phyloP scores from a whole-genome alignment of 2,113 vertebrate genomes.

The Baryphthengus martii region DNA sequence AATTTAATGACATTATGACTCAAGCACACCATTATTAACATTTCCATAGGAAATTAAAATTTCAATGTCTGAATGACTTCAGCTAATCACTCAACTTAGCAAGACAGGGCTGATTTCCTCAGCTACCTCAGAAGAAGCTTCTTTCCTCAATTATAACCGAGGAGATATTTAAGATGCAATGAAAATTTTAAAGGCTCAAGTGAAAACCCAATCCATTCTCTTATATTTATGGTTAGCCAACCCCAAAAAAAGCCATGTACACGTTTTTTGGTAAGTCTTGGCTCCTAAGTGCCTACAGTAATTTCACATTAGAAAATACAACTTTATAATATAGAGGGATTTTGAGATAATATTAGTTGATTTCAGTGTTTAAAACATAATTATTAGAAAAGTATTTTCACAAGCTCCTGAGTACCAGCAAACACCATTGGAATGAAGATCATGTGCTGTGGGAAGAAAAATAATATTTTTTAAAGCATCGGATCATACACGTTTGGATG shows the following conservation, averaged over 20 bases:
- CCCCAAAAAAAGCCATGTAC: neutral
- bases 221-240: neutral
- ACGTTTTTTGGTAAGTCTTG: neutral
- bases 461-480: neutral
- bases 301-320: neutral
- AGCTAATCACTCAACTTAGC: conserved; percentile 2
- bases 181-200: conserved; percentile 21
- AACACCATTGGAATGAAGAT: neutral
- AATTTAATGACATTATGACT: conserved; percentile 51
- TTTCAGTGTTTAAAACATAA: neutral
- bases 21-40: conserved; percentile 54
- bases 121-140: neutral
- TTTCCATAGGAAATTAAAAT: conserved; percentile 61
- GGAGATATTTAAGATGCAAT: neutral
- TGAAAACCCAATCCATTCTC: neutral
- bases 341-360: neutral
- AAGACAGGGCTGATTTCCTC: neutral
- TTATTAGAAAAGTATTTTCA: neutral
- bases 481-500: neutral
- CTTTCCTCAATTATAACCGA: neutral
- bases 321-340: neutral
- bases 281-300: neutral
- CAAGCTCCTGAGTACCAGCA: neutral
- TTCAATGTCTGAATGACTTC: conserved; percentile 48
- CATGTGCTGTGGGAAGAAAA: neutral